Percentiles rank a stretch among this genome's conserved stretches.
Evolutionary conservation across 2,113 vertebrate species (phyloP).

Genomic region (Mustelus asterias): DNA sequence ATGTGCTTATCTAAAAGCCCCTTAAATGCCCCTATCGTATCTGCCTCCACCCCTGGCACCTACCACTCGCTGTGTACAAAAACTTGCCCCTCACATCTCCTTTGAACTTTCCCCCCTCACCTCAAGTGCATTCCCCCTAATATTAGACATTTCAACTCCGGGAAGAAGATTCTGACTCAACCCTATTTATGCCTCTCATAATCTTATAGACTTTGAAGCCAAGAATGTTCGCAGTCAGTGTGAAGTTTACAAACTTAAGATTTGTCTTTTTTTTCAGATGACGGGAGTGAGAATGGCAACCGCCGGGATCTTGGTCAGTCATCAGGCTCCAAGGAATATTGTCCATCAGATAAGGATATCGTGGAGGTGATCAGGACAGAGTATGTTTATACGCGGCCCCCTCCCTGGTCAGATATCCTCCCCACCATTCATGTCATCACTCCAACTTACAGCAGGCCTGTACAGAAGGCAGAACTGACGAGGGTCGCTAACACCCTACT

Average conservation of each 20-base stretch:
- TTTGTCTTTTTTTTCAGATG: constrained; percentile 62
- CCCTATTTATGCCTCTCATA: too few relatives aligned
- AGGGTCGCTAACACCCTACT: constrained; percentile 90
- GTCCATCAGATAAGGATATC: constrained; percentile 90
- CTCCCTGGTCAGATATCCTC: constrained; percentile 90
- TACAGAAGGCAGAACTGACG: constrained; percentile 95
- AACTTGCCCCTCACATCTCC: too few relatives aligned
- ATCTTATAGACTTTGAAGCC: background rate
- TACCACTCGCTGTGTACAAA: too few relatives aligned
- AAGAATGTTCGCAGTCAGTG: too few relatives aligned
- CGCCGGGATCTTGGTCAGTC: constrained; percentile 66
- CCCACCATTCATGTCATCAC: constrained; percentile 96
- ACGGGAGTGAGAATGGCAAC: constrained; percentile 71
- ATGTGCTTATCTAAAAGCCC: too few relatives aligned
- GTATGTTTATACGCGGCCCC: constrained; percentile 91
- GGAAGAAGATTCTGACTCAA: too few relatives aligned
- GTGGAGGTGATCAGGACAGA: constrained; percentile 98
- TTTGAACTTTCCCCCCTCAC: too few relatives aligned
- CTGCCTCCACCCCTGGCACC: too few relatives aligned
- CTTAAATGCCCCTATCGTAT: too few relatives aligned
- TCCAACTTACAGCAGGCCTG: constrained; percentile 89
- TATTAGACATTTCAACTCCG: too few relatives aligned
- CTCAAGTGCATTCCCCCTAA: too few relatives aligned
- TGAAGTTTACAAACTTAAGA: background rate
- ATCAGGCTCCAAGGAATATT: constrained; percentile 89